These are phyloP conservation scores for Bothrops jararaca DNA, from an alignment of 2,113 vertebrate species.

Conservation along the genomic window DNA sequence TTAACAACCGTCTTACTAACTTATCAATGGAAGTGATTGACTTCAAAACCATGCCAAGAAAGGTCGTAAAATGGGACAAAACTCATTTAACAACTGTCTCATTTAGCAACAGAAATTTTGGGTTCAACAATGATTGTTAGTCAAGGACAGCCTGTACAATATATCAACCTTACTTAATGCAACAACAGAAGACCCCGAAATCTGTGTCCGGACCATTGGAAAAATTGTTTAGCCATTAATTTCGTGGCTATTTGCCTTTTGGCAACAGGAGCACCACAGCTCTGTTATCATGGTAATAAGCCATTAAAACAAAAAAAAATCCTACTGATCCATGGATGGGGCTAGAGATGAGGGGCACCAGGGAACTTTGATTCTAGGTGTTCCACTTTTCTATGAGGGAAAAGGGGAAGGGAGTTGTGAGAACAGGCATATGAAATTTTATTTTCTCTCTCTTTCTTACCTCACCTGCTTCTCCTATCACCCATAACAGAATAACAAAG, in stretches of 20 bases:
- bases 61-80: not conserved
- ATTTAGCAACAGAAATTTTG: not conserved
- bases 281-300: not conserved
- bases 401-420: not conserved
- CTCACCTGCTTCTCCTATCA: not conserved
- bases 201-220: not conserved
- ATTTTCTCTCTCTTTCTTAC: not conserved
- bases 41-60: not conserved
- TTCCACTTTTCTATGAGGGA: not conserved
- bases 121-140: not conserved
- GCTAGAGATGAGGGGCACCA: not conserved
- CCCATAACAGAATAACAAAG: no score
- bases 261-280: not conserved
- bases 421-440: not conserved
- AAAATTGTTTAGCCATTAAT: not conserved
- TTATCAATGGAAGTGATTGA: not conserved
- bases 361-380: not conserved
- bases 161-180: not conserved
- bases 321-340: not conserved
- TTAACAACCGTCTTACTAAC: not conserved
- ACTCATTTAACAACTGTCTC: not conserved
- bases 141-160: not conserved
- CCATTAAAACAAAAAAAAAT: not conserved
- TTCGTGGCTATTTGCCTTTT: not conserved
- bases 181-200: not conserved